Evolutionary conservation across 2,797 vertebrate genomes (phyloP), one percentile per base, ranked within the genome.

Genomic region (Pangasius mekongensis): DNA sequence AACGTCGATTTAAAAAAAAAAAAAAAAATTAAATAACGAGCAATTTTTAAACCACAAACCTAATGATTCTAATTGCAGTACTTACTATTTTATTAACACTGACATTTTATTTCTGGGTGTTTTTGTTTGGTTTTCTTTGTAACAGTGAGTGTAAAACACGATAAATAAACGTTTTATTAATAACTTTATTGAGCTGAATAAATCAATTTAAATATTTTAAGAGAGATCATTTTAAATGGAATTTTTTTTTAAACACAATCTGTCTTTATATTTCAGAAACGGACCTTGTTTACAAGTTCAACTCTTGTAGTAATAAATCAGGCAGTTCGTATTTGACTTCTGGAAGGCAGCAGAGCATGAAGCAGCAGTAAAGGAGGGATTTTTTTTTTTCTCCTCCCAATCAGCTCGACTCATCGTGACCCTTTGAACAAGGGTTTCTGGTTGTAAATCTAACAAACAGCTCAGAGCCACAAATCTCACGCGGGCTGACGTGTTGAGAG

Each of bases 391-490:
- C 94, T 93, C 95, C 93, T 89, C 84, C 90, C 91, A 94, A 95
- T 96, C 94, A 94, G 92, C 93, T 90, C 91, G 90, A 91, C 92
- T 91, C 92, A 93, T 94, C 94, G 92, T 94, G 94, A 93, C 91
- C 87, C 88, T 90, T 84, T 78, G 89, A 78, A 92, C 84, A 90
- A 71, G 78, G n/a, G 58, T 93, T 95, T 96, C 95, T 96, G 94
- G 94, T 95, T 94, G 95, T 96, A 96, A 96, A 96, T 96, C 94
- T 92, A 84, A 83, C 77, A 76, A 87, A 88, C 85, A 86, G 43
- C 39, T 20, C 86, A 91, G 91, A 86, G 85, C 88, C 83, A 8
- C 91, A 93, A 93, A 93, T 92, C 90, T 24, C 47, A 88, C 13
- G 39, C 90, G 91, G 91, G 90, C 87, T 87, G 90, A 94, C 87